Conservation (phyloP, 2,113 vertebrate species). For the Motacilla alba region DNA sequence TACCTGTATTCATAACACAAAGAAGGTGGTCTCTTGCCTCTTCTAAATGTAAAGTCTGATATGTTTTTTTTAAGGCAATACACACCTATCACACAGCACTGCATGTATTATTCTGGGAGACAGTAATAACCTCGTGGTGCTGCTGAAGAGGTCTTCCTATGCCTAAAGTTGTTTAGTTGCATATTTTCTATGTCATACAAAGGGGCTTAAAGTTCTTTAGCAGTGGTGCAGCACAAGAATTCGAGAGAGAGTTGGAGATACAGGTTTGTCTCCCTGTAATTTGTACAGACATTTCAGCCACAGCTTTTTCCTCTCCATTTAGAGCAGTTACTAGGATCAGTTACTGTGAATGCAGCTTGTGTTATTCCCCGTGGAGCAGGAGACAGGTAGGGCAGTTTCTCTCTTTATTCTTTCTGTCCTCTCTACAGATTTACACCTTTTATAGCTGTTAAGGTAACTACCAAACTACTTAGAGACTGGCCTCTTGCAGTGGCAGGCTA, state of each 20-base stretch:
- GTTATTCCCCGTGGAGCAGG: conserved; percentile 34
- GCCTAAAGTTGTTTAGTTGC: neutral
- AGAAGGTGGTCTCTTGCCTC: neutral
- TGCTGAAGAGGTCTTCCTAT: neutral
- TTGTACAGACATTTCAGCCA: conserved; percentile 5
- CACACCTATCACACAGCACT: neutral
- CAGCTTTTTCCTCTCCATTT: neutral
- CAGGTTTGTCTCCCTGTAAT: neutral
- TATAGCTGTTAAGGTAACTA: conserved; percentile 58
- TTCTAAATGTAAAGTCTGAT: neutral
- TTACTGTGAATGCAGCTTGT: conserved; percentile 5
- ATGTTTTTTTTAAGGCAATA: neutral
- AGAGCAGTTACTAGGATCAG: conserved; percentile 36
- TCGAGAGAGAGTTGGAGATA: neutral
- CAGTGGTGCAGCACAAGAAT: neutral
- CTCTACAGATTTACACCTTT: conserved; percentile 37
- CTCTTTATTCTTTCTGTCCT: conserved; percentile 27
- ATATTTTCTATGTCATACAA: neutral
- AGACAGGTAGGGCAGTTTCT: conserved; percentile 38
- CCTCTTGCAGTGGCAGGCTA: neutral
- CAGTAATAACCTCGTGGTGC: neutral
- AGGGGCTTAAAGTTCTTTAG: neutral
- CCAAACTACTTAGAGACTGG: conserved; percentile 4
- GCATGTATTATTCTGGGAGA: neutral
- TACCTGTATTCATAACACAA: neutral